phyloP scores from a whole-genome alignment of 2,888 invertebrate species.

The Uloborus plumipes region DNA sequence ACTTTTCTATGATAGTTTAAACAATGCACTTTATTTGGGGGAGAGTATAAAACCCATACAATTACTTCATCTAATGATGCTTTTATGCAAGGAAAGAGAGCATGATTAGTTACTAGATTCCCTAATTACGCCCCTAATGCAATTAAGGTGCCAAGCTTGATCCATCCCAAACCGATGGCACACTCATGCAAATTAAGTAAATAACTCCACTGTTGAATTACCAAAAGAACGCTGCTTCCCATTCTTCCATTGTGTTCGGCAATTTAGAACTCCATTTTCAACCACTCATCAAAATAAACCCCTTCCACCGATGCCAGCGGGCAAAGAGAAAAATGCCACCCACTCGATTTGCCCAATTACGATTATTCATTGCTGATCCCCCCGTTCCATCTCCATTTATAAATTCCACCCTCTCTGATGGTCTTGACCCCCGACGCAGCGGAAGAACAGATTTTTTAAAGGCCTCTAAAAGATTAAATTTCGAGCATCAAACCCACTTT shows the following conservation, averaged over 20 bases:
- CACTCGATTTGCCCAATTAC: constrained; percentile 57
- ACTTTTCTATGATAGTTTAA: too few species aligned
- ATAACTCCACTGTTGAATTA: too few species aligned
- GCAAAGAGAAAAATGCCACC: constrained; percentile 11
- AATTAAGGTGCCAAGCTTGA: too few species aligned
- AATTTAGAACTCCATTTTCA: too few species aligned
- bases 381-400: constrained; percentile 24
- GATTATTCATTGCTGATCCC: constrained; percentile 49
- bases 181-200: too few species aligned
- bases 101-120: too few species aligned
- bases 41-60: too few species aligned
- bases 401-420: constrained; percentile 19
- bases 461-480: constrained; percentile 60
- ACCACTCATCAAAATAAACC: constrained; percentile 22
- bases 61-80: too few species aligned
- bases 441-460: constrained; percentile 51
- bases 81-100: too few species aligned
- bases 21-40: too few species aligned
- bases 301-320: constrained; percentile 24
- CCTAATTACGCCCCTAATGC: too few species aligned
- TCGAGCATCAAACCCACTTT: constrained; percentile 29
- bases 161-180: too few species aligned
- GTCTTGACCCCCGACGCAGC: constrained; percentile 41
- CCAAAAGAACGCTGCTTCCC: background rate
- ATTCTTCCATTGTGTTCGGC: constrained; percentile 5